Evolutionary conservation across 35 echinoderm and acorn worm genomes (phyloP).

Genomic region (Lytechinus pictus): DNA sequence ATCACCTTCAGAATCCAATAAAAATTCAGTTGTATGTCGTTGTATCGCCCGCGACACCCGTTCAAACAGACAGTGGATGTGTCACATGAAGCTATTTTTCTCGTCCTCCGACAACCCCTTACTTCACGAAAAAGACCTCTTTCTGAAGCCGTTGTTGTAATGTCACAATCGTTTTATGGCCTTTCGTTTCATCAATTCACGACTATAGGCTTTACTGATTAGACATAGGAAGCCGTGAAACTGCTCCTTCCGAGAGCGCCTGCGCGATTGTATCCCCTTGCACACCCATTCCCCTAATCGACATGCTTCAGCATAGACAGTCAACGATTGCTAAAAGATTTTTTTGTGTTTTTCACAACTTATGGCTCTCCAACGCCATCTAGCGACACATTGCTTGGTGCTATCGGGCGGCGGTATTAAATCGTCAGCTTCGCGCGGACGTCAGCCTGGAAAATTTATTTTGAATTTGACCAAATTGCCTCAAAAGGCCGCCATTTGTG

Average conservation of each 20-base stretch:
- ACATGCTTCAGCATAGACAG: not conserved
- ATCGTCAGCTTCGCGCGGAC: slow-evolving; percentile 50
- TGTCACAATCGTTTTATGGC: slow-evolving; percentile 51
- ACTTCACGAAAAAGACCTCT: slow-evolving; percentile 10
- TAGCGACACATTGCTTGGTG: slow-evolving; percentile 19
- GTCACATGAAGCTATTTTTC: slow-evolving; percentile 20
- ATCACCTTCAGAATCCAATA: slow-evolving; percentile 54
- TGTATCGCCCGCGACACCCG: not conserved
- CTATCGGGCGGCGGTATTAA: slow-evolving; percentile 36
- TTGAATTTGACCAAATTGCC: slow-evolving; percentile 47
- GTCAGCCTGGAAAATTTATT: slow-evolving; percentile 51
- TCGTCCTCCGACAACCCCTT: slow-evolving; percentile 7
- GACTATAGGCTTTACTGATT: slow-evolving; percentile 45
- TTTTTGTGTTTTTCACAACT: not conserved
- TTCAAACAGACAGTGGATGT: not conserved
- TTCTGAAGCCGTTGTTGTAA: slow-evolving; percentile 51
- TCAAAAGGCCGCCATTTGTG: slow-evolving; percentile 51
- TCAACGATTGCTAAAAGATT: not conserved
- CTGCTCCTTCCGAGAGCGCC: slow-evolving; percentile 25
- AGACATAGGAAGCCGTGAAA: slow-evolving; percentile 51
- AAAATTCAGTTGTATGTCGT: slow-evolving; percentile 7
- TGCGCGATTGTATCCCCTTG: not conserved
- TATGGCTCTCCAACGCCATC: slow-evolving; percentile 14
- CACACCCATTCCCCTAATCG: not conserved
- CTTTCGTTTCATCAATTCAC: slow-evolving; percentile 56